phyloP scores from a whole-genome alignment of 2,888 invertebrate species.

The Parthenolecanium corni region DNA sequence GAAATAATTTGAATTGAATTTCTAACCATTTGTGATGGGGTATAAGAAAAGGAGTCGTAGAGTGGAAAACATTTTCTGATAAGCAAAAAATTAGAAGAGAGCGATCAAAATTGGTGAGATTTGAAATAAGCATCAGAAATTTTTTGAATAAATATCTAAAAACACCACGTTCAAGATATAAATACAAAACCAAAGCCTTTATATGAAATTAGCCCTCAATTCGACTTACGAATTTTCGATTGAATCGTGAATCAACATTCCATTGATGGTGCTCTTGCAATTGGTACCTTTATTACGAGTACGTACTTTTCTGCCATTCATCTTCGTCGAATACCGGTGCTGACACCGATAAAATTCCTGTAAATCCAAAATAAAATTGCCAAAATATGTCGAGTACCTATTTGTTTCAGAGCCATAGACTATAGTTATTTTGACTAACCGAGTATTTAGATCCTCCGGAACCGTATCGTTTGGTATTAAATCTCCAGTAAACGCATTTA shows the following conservation, averaged over 20 bases:
- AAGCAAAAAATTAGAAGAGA: no score
- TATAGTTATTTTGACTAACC: background rate
- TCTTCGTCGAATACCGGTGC: background rate
- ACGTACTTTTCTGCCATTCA: background rate
- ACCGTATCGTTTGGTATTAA: background rate
- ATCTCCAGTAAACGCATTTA: background rate
- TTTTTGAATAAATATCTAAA: no score
- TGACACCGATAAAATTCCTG: constrained; percentile 1
- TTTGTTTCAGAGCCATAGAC: no score
- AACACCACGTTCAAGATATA: no score
- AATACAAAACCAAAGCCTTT: no score
- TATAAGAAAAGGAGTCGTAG: no score
- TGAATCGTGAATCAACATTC: background rate
- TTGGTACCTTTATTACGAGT: background rate
- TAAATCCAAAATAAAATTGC: background rate
- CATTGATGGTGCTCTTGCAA: background rate
- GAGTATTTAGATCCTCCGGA: background rate
- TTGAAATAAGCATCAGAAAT: no score
- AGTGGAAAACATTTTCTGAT: no score
- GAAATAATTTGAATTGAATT: no score
- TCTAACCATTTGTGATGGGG: no score
- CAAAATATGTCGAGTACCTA: no score
- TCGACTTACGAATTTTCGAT: background rate
- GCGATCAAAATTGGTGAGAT: no score
- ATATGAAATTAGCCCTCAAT: background rate